These are phyloP conservation scores for Melanostoma mellinum DNA, from an alignment of 2,888 invertebrate genomes.

Conservation along the genomic window DNA sequence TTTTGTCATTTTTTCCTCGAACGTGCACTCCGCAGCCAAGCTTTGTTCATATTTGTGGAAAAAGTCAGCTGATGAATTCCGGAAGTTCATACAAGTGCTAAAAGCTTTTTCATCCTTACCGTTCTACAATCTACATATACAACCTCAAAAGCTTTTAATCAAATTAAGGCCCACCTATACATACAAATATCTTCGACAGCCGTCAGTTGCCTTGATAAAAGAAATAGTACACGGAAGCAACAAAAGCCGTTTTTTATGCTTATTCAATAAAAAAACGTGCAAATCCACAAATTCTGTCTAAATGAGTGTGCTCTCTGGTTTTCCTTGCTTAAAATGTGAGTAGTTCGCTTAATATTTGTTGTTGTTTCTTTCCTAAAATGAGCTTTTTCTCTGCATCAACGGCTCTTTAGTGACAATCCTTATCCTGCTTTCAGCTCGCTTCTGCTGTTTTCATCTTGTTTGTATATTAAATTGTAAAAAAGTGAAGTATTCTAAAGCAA, in stretches of 20 bases:
- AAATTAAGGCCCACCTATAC: conserved; percentile 51
- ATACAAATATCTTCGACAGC: not conserved
- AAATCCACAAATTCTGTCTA: conserved; percentile 3
- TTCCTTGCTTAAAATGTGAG: conserved; percentile 46
- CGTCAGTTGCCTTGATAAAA: conserved; percentile 29
- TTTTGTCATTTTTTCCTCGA: no score
- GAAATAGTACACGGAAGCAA: conserved; percentile 43
- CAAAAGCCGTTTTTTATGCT: conserved; percentile 35
- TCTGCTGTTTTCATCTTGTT: conserved; percentile 66
- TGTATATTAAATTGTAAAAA: conserved; percentile 51
- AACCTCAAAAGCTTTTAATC: conserved; percentile 61
- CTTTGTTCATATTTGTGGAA: not conserved
- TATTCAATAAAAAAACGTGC: conserved; percentile 12
- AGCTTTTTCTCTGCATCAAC: conserved; percentile 64
- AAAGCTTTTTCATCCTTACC: conserved; percentile 39
- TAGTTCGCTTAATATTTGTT: conserved; percentile 49
- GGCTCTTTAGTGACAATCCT: conserved; percentile 62
- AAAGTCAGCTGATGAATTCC: conserved; percentile 61
- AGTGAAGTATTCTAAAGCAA: conserved; percentile 28
- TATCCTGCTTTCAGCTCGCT: conserved; percentile 65
- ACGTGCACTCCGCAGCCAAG: no score
- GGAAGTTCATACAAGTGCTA: conserved; percentile 70
- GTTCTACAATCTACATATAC: conserved; percentile 11
- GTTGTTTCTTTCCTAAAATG: conserved; percentile 39
- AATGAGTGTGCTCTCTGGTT: conserved; percentile 37